Evolutionary conservation across 2,888 invertebrate species (phyloP), one percentile per base, ranked within the genome.

Genomic region (Synergus umbraculus): DNA sequence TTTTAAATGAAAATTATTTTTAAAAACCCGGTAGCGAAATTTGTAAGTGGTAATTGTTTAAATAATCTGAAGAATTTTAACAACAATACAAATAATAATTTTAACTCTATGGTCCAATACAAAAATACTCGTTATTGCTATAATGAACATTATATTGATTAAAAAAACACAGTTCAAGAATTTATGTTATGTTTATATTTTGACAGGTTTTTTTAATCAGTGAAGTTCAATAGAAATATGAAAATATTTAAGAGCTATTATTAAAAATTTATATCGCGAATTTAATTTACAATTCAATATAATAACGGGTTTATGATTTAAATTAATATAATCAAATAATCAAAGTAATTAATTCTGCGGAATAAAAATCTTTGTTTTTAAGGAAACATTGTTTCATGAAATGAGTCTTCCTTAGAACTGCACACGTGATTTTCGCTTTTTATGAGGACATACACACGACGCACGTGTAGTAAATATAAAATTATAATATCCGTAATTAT

Each of bases 131-230:
- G 60, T n/a, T 18, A 10, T 18, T 29, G 22, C 22, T 29, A 29
- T 1, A 29, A 29, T 1, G 22, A 60, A 10, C 22, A 18, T 10
- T 4, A 18, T 60, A 4, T n/a, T 18, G 9, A 18, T 9, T 60
- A 10, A 8, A 22, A 22, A 60, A 60, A 60, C 10, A 0, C 22
- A 18, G 60, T 29, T 37, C 15, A 1, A 54, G 49, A 69, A 69
- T 29, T 69, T n/a, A 69, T n/a, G 7, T 15, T 37, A 54, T 54
- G 37, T 37, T 54, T 37, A n/a, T 69, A 29, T 37, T 69, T 69
- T 69, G 4, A 29, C 46, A 46, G 49, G 37, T 29, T 49, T 67
- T 65, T 15, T 67, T 67, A 44, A 46, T 67, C 44, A 67, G 44
- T 67, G 18, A 67, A 46, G 46, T 46, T 37, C 37, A 37, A 37